A percentile compares a stretch with the other conserved stretches of the same genome.
Conservation (phyloP, 2,113 vertebrate species). For the Cottus gobio region DNA sequence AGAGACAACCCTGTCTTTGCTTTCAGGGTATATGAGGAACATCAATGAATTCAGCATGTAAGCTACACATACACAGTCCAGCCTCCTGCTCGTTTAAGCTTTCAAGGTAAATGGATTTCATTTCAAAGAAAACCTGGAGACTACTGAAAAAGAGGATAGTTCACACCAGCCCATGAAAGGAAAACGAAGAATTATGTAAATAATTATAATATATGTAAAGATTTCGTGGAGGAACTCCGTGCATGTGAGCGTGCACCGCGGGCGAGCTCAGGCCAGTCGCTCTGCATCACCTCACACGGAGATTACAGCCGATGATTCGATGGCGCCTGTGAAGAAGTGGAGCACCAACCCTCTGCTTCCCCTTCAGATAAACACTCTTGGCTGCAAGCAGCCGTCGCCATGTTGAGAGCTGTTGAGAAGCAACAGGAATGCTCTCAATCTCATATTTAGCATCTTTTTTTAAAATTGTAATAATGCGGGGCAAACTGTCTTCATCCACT, state of each 20-base stretch:
- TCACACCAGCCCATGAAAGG: too few relatives aligned
- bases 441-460: not conserved
- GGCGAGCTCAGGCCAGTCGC: too few relatives aligned
- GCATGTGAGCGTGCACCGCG: too few relatives aligned
- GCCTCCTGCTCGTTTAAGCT: not conserved
- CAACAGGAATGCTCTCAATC: not conserved
- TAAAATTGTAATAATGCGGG: too few relatives aligned
- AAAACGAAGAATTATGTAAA: not conserved
- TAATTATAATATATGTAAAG: too few relatives aligned
- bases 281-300: too few relatives aligned
- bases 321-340: too few relatives aligned
- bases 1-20: conserved; percentile 23
- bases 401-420: too few relatives aligned
- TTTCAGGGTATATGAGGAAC: not conserved
- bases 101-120: not conserved
- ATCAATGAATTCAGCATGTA: conserved; percentile 12
- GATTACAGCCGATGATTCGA: too few relatives aligned
- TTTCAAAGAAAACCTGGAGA: not conserved
- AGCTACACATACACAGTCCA: not conserved
- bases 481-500: not conserved
- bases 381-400: not conserved
- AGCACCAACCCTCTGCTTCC: too few relatives aligned
- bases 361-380: too few relatives aligned
- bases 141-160: not conserved
- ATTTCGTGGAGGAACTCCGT: too few relatives aligned